Conservation (phyloP, 2,113 vertebrate genomes). For the Mesocricetus auratus region DNA sequence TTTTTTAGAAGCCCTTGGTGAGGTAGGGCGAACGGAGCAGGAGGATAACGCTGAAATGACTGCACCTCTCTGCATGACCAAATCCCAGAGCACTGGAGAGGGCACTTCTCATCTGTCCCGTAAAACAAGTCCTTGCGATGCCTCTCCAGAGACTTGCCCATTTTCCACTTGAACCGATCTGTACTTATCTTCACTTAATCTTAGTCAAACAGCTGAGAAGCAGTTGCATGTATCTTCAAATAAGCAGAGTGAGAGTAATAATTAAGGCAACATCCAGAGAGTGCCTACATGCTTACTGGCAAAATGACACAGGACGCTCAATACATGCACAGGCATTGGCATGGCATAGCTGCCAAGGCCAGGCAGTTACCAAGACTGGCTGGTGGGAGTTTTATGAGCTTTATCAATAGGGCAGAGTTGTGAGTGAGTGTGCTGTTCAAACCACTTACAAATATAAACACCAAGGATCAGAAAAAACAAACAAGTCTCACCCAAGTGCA, state of each 20-base stretch:
- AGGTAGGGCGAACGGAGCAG: not conserved
- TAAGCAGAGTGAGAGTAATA: not conserved
- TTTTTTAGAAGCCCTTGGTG: constrained; percentile 25
- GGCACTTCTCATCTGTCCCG: not conserved
- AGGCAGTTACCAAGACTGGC: not conserved
- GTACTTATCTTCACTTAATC: not conserved
- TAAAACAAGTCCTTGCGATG: not conserved
- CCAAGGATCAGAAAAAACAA: not conserved
- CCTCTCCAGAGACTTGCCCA: not conserved
- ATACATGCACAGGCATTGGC: not conserved
- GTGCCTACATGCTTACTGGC: not conserved
- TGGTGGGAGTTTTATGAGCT: not conserved
- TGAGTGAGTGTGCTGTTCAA: not conserved
- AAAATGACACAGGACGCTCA: not conserved
- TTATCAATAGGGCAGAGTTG: not conserved
- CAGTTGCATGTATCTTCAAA: not conserved
- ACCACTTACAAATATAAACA: not conserved
- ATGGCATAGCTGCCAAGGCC: not conserved
- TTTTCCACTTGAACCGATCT: not conserved
- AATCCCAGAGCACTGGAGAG: not conserved
- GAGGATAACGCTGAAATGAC: not conserved
- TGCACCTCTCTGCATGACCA: not conserved
- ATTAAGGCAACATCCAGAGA: constrained; percentile 34
- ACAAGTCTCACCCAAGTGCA: not conserved
- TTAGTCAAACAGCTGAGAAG: not conserved